Percentiles rank a stretch among this genome's conserved stretches.
Evolutionary conservation across 1,140 invertebrate species (phyloP).

Genomic region (Battus philenor): DNA sequence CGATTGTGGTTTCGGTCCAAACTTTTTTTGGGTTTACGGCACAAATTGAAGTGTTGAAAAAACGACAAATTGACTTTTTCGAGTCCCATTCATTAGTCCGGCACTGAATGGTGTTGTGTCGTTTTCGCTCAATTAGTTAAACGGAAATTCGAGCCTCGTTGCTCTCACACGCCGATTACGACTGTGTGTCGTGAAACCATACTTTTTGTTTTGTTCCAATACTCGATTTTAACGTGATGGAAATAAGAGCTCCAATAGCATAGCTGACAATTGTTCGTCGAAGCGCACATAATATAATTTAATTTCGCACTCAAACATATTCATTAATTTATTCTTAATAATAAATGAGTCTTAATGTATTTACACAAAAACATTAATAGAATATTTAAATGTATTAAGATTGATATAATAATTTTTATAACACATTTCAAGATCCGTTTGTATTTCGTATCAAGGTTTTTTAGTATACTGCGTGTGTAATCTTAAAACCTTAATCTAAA

Average conservation of each 20-base stretch:
- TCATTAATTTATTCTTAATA: background rate
- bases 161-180: constrained; percentile 47
- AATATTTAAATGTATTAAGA: too few species aligned
- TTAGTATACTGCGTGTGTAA: too few species aligned
- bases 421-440: too few species aligned
- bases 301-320: background rate
- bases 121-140: constrained; percentile 75
- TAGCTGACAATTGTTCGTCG: background rate
- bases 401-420: too few species aligned
- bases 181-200: constrained; percentile 3
- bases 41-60: constrained; percentile 74
- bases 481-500: too few species aligned
- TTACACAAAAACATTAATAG: too few species aligned
- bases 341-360: too few species aligned
- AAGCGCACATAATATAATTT: background rate
- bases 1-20: constrained; percentile 72
- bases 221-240: background rate
- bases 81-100: constrained; percentile 70
- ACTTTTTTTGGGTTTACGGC: constrained; percentile 68
- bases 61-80: constrained; percentile 73
- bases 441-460: too few species aligned
- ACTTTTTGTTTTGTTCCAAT: background rate
- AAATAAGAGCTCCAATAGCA: background rate
- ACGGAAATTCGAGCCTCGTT: constrained; percentile 53
- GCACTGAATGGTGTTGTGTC: constrained; percentile 63